Percentiles rank a stretch among this genome's conserved stretches.
Evolutionary conservation across 2,888 invertebrate genomes (phyloP).

Genomic region (Platycheirus rosarum): DNA sequence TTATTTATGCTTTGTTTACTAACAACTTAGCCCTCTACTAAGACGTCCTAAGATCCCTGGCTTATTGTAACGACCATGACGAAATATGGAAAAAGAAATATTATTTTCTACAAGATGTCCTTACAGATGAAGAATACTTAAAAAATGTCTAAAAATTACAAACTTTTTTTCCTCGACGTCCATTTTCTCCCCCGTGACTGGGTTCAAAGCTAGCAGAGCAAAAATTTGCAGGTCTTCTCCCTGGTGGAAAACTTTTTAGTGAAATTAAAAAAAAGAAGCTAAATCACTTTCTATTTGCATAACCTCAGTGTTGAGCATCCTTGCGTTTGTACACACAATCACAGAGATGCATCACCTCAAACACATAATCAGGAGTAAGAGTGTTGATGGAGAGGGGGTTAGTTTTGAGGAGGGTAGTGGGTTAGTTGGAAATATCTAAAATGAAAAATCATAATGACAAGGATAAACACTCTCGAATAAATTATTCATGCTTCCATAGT

Average conservation of each 20-base stretch:
- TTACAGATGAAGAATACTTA: constrained; percentile 59
- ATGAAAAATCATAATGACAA: constrained; percentile 74
- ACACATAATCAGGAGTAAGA: constrained; percentile 32
- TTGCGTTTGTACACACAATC: constrained; percentile 63
- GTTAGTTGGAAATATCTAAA: constrained; percentile 64
- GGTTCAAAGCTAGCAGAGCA: constrained; percentile 54
- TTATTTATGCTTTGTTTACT: no score
- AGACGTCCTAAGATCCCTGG: constrained; percentile 9
- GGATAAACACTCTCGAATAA: constrained; percentile 74
- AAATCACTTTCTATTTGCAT: constrained; percentile 71
- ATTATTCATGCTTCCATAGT: constrained; percentile 69
- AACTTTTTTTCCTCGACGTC: constrained; percentile 37
- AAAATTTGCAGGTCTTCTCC: constrained; percentile 23
- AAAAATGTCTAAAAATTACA: constrained; percentile 67
- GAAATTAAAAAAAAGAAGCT: constrained; percentile 59
- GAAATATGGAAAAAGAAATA: constrained; percentile 26
- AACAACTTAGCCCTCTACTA: constrained; percentile 1
- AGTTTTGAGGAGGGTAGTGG: constrained; percentile 1
- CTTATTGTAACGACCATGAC: constrained; percentile 50
- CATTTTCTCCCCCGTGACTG: constrained; percentile 27
- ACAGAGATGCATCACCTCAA: constrained; percentile 58
- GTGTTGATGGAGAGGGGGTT: not conserved
- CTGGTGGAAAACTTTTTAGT: constrained; percentile 43
- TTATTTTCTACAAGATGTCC: constrained; percentile 60
- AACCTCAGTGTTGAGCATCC: constrained; percentile 68